These are phyloP conservation scores for Asbolus verrucosus DNA, from an alignment of 1,140 invertebrate genomes.

Conservation along the genomic window DNA sequence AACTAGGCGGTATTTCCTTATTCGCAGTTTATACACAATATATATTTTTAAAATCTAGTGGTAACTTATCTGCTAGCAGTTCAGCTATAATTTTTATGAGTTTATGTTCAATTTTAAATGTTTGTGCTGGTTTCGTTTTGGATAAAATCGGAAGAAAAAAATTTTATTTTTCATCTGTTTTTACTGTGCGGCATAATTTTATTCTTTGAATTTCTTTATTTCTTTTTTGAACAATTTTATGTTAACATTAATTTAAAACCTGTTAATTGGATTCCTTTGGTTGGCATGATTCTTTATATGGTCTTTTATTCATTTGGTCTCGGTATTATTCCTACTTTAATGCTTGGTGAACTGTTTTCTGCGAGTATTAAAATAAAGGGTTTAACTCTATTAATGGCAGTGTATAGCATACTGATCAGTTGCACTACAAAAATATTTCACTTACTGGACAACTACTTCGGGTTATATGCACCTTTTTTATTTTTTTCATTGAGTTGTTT, in stretches of 20 bases:
- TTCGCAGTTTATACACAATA: conserved; percentile 74
- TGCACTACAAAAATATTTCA: conserved; percentile 63
- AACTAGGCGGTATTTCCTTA: conserved; percentile 71
- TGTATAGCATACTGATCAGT: conserved; percentile 54
- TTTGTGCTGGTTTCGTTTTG: conserved; percentile 73
- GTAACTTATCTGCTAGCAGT: conserved; percentile 74
- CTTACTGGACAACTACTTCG: conserved; percentile 68
- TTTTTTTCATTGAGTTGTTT: conserved; percentile 81
- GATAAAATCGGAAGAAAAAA: conserved; percentile 76
- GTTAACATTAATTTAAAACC: conserved; percentile 55
- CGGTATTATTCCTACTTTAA: conserved; percentile 58
- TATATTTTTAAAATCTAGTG: conserved; percentile 67
- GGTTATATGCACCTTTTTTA: conserved; percentile 81
- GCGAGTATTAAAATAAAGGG: conserved; percentile 59
- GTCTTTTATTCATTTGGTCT: conserved; percentile 59
- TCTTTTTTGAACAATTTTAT: conserved; percentile 47
- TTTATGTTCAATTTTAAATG: conserved; percentile 74
- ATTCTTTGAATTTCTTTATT: conserved; percentile 71
- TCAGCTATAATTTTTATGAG: conserved; percentile 69
- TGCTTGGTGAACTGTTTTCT: conserved; percentile 62
- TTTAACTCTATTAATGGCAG: conserved; percentile 50
- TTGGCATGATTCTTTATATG: conserved; percentile 56
- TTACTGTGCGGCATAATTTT: conserved; percentile 61
- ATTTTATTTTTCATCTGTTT: conserved; percentile 57
- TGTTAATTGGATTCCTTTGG: conserved; percentile 58